Conservation (phyloP, 2,797 vertebrate genomes). For the Sciaenops ocellatus region DNA sequence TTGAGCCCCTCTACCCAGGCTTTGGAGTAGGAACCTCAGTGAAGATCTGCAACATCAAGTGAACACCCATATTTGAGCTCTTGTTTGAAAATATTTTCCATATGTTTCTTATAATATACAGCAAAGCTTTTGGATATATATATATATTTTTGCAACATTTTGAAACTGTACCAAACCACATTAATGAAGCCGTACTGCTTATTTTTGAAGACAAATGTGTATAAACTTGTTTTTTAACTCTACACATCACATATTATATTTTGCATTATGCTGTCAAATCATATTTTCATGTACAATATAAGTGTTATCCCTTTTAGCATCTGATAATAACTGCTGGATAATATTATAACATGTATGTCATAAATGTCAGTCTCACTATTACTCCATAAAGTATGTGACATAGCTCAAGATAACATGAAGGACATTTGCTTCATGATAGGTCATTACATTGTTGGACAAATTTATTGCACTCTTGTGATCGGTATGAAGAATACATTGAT, state of each 20-base stretch:
- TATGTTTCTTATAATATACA: constrained; percentile 25
- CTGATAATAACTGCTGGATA: constrained; percentile 32
- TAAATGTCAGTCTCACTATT: not conserved
- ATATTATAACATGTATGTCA: constrained; percentile 33
- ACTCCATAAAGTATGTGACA: not conserved
- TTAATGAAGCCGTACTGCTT: constrained; percentile 11
- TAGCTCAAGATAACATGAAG: not conserved
- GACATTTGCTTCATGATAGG: constrained; percentile 1
- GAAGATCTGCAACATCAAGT: constrained; percentile 88
- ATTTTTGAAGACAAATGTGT: constrained; percentile 42
- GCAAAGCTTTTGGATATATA: constrained; percentile 33
- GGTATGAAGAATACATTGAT: not conserved
- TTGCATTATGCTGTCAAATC: constrained; percentile 51
- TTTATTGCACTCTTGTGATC: not conserved
- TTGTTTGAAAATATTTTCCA: constrained; percentile 14
- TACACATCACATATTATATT: constrained; percentile 22
- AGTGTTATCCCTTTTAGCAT: constrained; percentile 38
- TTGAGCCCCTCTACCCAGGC: constrained; percentile 86
- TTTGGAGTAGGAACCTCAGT: constrained; percentile 89
- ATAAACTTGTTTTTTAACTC: constrained; percentile 31
- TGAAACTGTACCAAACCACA: constrained; percentile 49
- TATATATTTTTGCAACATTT: constrained; percentile 59
- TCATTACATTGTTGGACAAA: not conserved
- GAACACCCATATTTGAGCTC: constrained; percentile 51
- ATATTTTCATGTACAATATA: constrained; percentile 34